Percentiles rank a stretch among this genome's conserved stretches.
Evolutionary conservation across 2,113 vertebrate species (phyloP).

Genomic region (Pan troglodytes): NHGRI_mPanTro3-v2.1_pri NC_072404.2:49459501-49460000

Average conservation of each 20-base stretch:
- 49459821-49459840: no score
- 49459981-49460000: no score
- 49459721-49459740: background rate
- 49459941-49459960: no score
- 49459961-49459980: no score
- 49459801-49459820: no score
- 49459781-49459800: no score
- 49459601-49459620: background rate
- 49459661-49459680: background rate
- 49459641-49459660: background rate
- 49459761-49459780: no score
- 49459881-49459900: no score
- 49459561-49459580: background rate
- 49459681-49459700: background rate
- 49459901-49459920: no score
- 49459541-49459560: background rate
- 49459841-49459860: no score
- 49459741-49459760: background rate
- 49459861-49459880: no score
- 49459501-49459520: background rate
- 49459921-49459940: no score
- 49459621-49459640: background rate
- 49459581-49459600: background rate
- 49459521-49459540: background rate
- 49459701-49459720: background rate